Evolutionary conservation across 2,888 invertebrate genomes (phyloP).

Genomic region (Orchesellides sinensis): DNA sequence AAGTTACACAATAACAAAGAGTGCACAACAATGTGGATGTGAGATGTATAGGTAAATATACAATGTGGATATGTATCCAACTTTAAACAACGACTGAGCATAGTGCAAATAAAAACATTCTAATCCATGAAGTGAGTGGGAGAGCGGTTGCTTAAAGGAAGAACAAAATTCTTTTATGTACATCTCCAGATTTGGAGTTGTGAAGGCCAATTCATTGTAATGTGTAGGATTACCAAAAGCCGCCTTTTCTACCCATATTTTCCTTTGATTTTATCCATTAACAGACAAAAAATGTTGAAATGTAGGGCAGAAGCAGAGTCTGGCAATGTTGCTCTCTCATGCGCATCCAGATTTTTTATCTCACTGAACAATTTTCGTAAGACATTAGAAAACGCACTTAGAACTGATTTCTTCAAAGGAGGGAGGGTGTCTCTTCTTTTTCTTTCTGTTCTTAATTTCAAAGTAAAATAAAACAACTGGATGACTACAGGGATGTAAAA

Average conservation of each 20-base stretch:
- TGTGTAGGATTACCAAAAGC: slow-evolving; percentile 38
- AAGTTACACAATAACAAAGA: too few relatives aligned
- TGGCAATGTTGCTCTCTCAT: not conserved
- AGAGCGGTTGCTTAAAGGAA: slow-evolving; percentile 3
- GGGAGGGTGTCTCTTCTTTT: not conserved
- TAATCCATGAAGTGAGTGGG: not conserved
- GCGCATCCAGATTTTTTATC: not conserved
- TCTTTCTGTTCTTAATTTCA: slow-evolving; percentile 11
- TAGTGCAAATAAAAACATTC: not conserved
- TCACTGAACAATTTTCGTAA: too few relatives aligned
- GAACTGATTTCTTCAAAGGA: not conserved
- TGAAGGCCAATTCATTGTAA: slow-evolving; percentile 37
- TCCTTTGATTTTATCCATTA: slow-evolving; percentile 45
- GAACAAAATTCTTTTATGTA: not conserved
- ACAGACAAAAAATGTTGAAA: slow-evolving; percentile 7
- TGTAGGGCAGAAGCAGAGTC: slow-evolving; percentile 15
- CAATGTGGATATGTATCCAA: too few relatives aligned
- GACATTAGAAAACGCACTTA: not conserved
- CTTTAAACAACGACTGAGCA: too few relatives aligned
- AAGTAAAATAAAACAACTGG: slow-evolving; percentile 5
- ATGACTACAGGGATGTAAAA: too few relatives aligned
- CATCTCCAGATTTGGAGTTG: slow-evolving; percentile 44
- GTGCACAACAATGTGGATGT: too few relatives aligned
- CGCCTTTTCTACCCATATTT: slow-evolving; percentile 28
- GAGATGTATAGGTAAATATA: too few relatives aligned